Evolutionary conservation across 2,113 vertebrate species (phyloP).

Genomic region (Mustelus asterias): DNA sequence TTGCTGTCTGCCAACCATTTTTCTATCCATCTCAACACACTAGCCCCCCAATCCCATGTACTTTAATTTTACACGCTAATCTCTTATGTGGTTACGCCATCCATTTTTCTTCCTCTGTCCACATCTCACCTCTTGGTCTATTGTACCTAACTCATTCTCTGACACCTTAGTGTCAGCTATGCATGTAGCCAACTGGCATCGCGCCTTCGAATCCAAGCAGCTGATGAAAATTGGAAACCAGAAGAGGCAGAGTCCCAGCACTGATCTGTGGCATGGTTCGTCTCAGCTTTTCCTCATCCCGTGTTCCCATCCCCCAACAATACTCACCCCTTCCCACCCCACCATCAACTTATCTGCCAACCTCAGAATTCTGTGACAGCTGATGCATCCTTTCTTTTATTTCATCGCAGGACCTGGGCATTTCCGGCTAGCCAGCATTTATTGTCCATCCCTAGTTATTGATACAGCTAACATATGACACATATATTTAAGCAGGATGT

Average conservation of each 20-base stretch:
- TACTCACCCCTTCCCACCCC: neutral
- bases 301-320: neutral
- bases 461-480: neutral
- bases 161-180: neutral
- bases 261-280: neutral
- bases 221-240: neutral
- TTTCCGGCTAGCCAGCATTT: no score
- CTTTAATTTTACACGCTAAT: no score
- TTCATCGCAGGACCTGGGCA: no score
- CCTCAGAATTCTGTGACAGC: neutral
- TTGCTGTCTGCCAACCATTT: no score
- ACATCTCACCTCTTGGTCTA: neutral
- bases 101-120: neutral
- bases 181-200: neutral
- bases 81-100: neutral
- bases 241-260: neutral
- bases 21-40: no score
- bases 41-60: no score
- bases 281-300: neutral
- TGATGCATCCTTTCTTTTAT: neutral
- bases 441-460: no score
- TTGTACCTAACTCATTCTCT: neutral
- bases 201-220: neutral
- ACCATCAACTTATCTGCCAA: neutral
- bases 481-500: neutral